Evolutionary conservation across 2,113 vertebrate species (phyloP), one percentile per base, ranked within the genome.

Genomic region (Megalops atlanticus): DNA sequence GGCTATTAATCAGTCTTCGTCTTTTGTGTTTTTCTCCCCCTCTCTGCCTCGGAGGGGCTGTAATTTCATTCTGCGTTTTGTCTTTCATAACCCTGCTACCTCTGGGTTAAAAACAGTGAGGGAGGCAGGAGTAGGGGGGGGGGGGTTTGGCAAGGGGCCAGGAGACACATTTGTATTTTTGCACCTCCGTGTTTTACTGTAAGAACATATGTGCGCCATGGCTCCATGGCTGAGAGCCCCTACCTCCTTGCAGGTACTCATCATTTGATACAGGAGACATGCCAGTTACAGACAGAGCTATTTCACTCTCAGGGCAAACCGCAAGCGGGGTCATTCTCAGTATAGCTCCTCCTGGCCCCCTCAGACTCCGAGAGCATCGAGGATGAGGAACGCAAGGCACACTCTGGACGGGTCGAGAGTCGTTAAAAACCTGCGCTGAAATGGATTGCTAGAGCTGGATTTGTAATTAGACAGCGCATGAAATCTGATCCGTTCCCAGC

Each of bases 311-410:
- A 41, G 36, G 24, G 49, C 21, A 31, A 43, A 43, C 18, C 43
- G 24, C 18, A 45, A 68, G 43, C 3, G 40, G 38, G 40, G 21
- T 16, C 11, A 11, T 11, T 36, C 41, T 38, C 18, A 18, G 52
- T 58, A n/a, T n/a, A 24, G 31, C 31, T 24, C 58, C n/a, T 10
- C n/a, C 58, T 4, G n/a, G 1, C n/a, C 58, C 58, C n/a, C 24
- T 64, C 58, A 24, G 49, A 2, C 16, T 76, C 45, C 43, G 33
- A 1, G n/a, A 76, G 69, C 79, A 77, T 24, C 76, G 77, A 85
- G 85, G 83, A 83, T 82, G 68, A 45, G 70, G 80, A 86, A 84
- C 73, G 77, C 49, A 58, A 85, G 85, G 82, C 58, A 85, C 85
- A 88, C 77, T 54, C 76, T 82, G 68, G 80, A 43, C 73, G n/a